Evolutionary conservation across 2,113 vertebrate species (phyloP).

Genomic region (Sphaerodactylus townsendi): DNA sequence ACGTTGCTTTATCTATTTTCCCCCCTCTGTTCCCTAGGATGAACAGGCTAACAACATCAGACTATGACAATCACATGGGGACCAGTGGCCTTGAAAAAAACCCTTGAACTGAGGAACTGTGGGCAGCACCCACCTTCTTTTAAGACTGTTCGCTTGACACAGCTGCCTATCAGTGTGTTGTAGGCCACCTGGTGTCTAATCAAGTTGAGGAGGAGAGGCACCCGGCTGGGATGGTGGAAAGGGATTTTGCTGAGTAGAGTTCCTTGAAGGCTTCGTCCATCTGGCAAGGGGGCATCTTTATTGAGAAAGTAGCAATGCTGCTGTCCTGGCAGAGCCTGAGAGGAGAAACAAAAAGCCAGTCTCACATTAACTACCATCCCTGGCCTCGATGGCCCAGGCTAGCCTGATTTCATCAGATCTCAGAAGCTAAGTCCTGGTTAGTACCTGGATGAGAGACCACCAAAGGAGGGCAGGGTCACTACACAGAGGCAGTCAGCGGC

Average conservation of each 20-base stretch:
- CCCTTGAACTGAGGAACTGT: not conserved
- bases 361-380: not conserved
- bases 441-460: too few species aligned
- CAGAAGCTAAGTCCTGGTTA: too few species aligned
- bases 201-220: conserved; percentile 88
- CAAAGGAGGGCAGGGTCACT: too few species aligned
- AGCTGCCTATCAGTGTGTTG: conserved; percentile 95
- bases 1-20: not conserved
- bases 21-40: not conserved
- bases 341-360: conserved; percentile 31
- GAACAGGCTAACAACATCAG: not conserved
- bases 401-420: too few species aligned
- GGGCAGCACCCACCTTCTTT: conserved; percentile 84
- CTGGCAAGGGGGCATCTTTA: conserved; percentile 93
- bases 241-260: conserved; percentile 90
- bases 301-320: conserved; percentile 99
- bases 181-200: conserved; percentile 94
- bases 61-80: not conserved
- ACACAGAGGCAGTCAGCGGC: too few species aligned
- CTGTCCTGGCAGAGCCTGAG: conserved; percentile 93
- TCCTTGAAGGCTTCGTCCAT: conserved; percentile 90
- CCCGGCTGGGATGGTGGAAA: conserved; percentile 93
- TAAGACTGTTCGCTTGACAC: conserved; percentile 89
- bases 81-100: not conserved
- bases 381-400: too few species aligned